Evolutionary conservation across 2,888 invertebrate species (phyloP).

Genomic region (Xestia c-nigrum): DNA sequence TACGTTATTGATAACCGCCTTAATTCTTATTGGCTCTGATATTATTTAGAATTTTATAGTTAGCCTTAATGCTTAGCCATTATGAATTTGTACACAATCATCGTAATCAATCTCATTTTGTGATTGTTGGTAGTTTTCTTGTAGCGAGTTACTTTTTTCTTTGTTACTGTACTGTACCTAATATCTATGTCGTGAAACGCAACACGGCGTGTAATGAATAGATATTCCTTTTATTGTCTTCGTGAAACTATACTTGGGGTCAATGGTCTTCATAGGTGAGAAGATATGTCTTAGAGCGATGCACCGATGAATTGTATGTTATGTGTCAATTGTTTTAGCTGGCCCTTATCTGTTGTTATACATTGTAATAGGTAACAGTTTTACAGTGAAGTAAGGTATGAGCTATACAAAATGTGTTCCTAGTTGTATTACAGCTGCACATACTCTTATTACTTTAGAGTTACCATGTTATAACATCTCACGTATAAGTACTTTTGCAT

Average conservation of each 20-base stretch:
- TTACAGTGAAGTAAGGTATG: neutral
- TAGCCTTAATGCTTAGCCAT: neutral
- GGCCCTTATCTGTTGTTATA: neutral
- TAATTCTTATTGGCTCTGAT: neutral
- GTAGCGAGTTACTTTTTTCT: neutral
- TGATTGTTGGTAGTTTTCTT: neutral
- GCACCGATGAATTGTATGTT: neutral
- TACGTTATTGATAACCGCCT: neutral
- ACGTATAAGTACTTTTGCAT: constrained; percentile 22
- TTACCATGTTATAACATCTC: neutral
- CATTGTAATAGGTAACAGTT: constrained; percentile 7
- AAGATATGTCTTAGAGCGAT: neutral
- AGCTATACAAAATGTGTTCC: neutral
- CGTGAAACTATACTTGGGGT: neutral
- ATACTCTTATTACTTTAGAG: constrained; percentile 5
- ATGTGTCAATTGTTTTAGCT: neutral
- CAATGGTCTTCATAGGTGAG: constrained; percentile 9
- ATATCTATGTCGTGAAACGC: constrained; percentile 1
- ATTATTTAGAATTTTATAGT: neutral
- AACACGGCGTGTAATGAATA: neutral
- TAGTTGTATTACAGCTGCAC: neutral
- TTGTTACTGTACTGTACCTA: neutral
- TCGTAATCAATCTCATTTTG: neutral
- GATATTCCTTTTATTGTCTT: neutral
- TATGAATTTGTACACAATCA: neutral